These are phyloP conservation scores for Hippocampus barbouri DNA, from an alignment of 2,113 vertebrate species.

Conservation along the genomic window DNA sequence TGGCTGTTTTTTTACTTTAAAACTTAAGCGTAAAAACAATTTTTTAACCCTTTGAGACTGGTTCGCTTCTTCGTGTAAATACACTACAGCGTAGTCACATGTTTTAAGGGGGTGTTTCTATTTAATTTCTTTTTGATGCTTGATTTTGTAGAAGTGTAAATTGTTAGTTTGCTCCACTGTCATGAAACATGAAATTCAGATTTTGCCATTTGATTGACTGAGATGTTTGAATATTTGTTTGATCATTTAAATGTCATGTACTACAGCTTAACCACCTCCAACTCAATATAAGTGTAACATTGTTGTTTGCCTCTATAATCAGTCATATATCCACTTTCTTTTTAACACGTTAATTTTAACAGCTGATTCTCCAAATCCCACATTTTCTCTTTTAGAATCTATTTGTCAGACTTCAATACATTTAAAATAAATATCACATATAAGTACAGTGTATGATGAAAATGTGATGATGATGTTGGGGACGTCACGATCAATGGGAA, in stretches of 20 bases:
- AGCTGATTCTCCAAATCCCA: not conserved
- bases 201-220: not conserved
- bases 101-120: not conserved
- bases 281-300: not conserved
- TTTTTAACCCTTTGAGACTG: constrained; percentile 1
- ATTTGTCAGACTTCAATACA: constrained; percentile 26
- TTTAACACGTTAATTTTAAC: not conserved
- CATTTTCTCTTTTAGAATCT: constrained; percentile 29
- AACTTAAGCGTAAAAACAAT: not conserved
- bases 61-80: constrained; percentile 14
- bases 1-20: constrained; percentile 12
- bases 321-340: not conserved
- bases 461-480: constrained; percentile 23
- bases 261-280: not conserved
- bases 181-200: not conserved
- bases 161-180: not conserved
- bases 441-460: constrained; percentile 25
- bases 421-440: constrained; percentile 41
- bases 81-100: not conserved
- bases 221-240: not conserved
- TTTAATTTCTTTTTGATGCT: not conserved
- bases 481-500: constrained; percentile 21
- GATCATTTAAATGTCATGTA: not conserved
- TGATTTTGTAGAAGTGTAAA: not conserved
- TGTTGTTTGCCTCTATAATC: not conserved